phyloP scores from a whole-genome alignment of 2,888 invertebrate genomes.

The Scelioninae gen. 2 region DNA sequence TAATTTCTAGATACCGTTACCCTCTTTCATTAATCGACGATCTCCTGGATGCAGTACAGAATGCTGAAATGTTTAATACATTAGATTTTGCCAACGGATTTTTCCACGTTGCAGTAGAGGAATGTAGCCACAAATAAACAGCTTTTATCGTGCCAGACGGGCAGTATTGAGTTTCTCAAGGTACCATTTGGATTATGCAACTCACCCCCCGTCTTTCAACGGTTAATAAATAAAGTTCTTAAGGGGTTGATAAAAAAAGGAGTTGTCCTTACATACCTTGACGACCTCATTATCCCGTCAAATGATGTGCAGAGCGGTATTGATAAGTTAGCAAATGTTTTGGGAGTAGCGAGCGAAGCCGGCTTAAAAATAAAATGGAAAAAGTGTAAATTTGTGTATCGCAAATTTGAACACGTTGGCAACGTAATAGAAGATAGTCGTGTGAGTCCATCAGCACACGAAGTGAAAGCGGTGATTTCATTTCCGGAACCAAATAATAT shows the following conservation, averaged over 20 bases:
- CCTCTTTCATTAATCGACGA: slow-evolving; percentile 30
- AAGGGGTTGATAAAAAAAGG: too few species aligned
- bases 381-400: too few species aligned
- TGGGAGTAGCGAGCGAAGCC: too few species aligned
- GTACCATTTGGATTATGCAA: slow-evolving; percentile 23
- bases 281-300: too few species aligned
- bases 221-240: too few species aligned
- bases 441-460: not conserved
- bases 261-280: too few species aligned
- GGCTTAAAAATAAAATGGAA: too few species aligned
- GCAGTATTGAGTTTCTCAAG: slow-evolving; percentile 14
- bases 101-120: slow-evolving; percentile 33
- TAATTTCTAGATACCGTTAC: slow-evolving; percentile 3
- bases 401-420: not conserved
- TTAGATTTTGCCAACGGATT: slow-evolving; percentile 22
- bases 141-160: slow-evolving; percentile 23
- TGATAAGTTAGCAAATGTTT: too few species aligned
- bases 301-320: too few species aligned
- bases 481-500: not conserved
- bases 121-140: slow-evolving; percentile 1
- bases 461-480: not conserved
- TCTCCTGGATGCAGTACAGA: slow-evolving; percentile 18
- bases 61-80: slow-evolving; percentile 10
- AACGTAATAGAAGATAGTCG: not conserved
- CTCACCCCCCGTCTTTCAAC: too few species aligned